These are phyloP conservation scores for Scaptomyza polygonia DNA, from an alignment of 2,888 invertebrate genomes.

Conservation along the genomic window DNA sequence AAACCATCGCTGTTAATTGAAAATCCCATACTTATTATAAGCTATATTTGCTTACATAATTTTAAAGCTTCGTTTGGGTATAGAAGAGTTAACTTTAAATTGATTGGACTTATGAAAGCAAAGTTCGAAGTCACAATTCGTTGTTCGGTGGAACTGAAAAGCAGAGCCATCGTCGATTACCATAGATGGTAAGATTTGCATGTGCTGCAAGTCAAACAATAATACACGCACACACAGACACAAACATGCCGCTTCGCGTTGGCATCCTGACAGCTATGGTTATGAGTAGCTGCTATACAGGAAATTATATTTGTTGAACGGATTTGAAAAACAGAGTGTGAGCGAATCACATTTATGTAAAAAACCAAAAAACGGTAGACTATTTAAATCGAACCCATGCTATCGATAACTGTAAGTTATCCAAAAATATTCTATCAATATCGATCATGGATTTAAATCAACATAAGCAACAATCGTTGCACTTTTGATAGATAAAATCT, in stretches of 20 bases:
- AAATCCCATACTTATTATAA: neutral
- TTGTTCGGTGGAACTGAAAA: neutral
- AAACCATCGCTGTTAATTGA: neutral
- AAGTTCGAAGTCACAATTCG: constrained; percentile 18
- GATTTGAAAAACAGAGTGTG: neutral
- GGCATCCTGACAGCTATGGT: neutral
- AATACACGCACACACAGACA: constrained; percentile 12
- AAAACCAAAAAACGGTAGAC: too few relatives aligned
- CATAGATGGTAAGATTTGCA: constrained; percentile 46
- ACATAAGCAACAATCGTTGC: too few relatives aligned
- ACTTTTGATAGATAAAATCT: too few relatives aligned
- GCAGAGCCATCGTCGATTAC: constrained; percentile 44
- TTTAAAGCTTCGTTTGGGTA: neutral
- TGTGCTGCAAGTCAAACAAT: constrained; percentile 37
- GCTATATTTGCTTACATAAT: neutral
- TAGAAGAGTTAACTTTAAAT: constrained; percentile 5
- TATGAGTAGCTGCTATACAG: neutral
- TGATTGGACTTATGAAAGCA: constrained; percentile 19
- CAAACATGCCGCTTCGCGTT: neutral
- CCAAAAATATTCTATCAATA: too few relatives aligned
- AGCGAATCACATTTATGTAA: too few relatives aligned
- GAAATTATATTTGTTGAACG: neutral
- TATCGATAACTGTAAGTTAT: too few relatives aligned
- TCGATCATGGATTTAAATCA: too few relatives aligned
- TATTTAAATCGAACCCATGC: too few relatives aligned